A percentile compares a stretch with the other conserved stretches of the same genome.
These are phyloP conservation scores for Melipona beecheii DNA, from an alignment of 2,888 invertebrate genomes.

Conservation along the genomic window DNA sequence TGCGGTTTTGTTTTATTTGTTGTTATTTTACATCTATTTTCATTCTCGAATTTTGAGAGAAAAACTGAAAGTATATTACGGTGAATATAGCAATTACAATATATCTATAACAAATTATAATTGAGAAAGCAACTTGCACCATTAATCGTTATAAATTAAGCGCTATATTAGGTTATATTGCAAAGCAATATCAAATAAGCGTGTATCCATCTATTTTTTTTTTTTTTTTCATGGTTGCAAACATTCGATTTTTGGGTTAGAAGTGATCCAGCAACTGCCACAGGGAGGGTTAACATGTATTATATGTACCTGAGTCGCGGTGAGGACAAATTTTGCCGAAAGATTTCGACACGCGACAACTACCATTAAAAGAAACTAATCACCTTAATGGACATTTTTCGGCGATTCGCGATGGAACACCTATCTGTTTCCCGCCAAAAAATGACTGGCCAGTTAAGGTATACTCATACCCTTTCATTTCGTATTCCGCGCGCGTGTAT, in stretches of 20 bases:
- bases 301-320: slow-evolving; percentile 81
- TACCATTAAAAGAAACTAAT: slow-evolving; percentile 59
- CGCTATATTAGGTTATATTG: too few species aligned
- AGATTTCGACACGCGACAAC: slow-evolving; percentile 71
- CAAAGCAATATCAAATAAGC: not conserved
- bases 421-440: slow-evolving; percentile 45
- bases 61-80: not conserved
- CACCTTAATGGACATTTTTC: slow-evolving; percentile 61
- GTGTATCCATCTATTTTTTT: not conserved
- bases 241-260: not conserved
- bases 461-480: slow-evolving; percentile 72
- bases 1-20: not conserved
- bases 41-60: not conserved
- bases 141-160: too few species aligned
- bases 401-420: slow-evolving; percentile 39
- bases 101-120: not conserved
- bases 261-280: not conserved
- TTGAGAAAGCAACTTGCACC: not conserved
- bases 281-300: slow-evolving; percentile 45
- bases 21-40: too few species aligned
- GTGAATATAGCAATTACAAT: not conserved
- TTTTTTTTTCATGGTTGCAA: not conserved
- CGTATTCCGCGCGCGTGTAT: slow-evolving; percentile 67
- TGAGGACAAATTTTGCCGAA: slow-evolving; percentile 68
- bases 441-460: slow-evolving; percentile 57